These are phyloP conservation scores for Acrobasis suavella DNA, from an alignment of 2,888 invertebrate species.

Conservation along the genomic window DNA sequence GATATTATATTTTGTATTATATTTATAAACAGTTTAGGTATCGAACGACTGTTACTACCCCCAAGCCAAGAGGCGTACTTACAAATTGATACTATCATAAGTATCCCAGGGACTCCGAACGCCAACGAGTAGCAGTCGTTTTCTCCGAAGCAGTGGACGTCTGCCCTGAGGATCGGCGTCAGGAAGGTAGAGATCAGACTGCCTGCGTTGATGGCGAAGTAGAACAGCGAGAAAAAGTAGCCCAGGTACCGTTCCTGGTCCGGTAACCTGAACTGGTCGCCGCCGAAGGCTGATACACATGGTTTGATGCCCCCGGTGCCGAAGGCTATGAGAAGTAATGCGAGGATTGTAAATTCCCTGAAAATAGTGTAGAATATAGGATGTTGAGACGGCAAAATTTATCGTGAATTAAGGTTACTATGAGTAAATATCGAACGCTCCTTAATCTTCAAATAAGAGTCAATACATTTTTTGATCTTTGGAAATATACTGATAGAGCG, in stretches of 20 bases:
- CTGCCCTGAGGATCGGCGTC: constrained; percentile 92
- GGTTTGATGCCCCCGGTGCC: constrained; percentile 98
- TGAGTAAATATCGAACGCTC: too few species aligned
- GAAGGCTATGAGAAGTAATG: constrained; percentile 89
- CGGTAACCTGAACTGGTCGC: constrained; percentile 94
- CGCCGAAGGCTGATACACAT: constrained; percentile 97
- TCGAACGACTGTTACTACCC: too few species aligned
- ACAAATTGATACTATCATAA: constrained; percentile 93
- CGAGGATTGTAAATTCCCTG: constrained; percentile 85
- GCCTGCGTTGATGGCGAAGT: constrained; percentile 96
- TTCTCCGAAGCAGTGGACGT: constrained; percentile 89
- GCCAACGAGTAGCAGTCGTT: constrained; percentile 92
- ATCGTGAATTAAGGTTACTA: too few species aligned
- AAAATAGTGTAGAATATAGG: constrained; percentile 35
- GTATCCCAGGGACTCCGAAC: constrained; percentile 93
- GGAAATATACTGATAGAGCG: too few species aligned
- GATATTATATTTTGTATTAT: neutral
- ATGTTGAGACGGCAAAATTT: neutral
- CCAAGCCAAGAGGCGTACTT: constrained; percentile 48
- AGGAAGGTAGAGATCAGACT: constrained; percentile 93
- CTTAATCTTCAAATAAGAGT: too few species aligned
- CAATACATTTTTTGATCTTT: too few species aligned
- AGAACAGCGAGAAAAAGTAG: constrained; percentile 96
- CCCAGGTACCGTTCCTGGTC: constrained; percentile 90
- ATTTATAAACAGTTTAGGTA: neutral